Percentiles rank a stretch among this genome's conserved stretches.
These are phyloP conservation scores for Ifrita kowaldi DNA, from an alignment of 2,113 vertebrate genomes.

Conservation along the genomic window DNA sequence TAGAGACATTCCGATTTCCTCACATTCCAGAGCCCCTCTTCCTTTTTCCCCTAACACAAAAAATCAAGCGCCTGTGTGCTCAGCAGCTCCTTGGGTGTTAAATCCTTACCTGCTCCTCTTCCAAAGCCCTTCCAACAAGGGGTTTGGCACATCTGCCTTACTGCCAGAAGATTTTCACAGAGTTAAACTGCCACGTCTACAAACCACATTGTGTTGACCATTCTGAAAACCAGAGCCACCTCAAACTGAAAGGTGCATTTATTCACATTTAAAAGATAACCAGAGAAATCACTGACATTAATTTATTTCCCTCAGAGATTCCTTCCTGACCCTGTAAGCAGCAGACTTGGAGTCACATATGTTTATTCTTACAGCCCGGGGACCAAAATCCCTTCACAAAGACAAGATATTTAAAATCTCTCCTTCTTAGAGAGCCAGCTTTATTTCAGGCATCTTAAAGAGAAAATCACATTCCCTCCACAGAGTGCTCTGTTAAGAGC, in stretches of 20 bases:
- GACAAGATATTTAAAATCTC: background rate
- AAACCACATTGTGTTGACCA: background rate
- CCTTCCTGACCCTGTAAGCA: background rate
- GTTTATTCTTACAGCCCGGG: background rate
- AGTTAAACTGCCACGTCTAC: background rate
- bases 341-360: background rate
- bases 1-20: background rate
- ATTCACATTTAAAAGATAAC: background rate
- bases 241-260: background rate
- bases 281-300: background rate
- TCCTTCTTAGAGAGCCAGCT: background rate
- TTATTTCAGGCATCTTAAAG: background rate
- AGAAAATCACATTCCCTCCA: background rate
- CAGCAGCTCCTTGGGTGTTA: background rate
- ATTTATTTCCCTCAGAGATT: background rate
- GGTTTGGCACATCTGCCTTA: background rate
- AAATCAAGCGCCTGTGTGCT: background rate
- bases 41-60: background rate
- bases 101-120: background rate
- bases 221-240: background rate
- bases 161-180: background rate
- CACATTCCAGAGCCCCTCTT: background rate
- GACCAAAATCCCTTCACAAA: background rate
- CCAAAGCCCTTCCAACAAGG: background rate
- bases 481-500: background rate